Evolutionary conservation across 2,113 vertebrate genomes (phyloP).

Genomic region (Microtus montanus): DNA sequence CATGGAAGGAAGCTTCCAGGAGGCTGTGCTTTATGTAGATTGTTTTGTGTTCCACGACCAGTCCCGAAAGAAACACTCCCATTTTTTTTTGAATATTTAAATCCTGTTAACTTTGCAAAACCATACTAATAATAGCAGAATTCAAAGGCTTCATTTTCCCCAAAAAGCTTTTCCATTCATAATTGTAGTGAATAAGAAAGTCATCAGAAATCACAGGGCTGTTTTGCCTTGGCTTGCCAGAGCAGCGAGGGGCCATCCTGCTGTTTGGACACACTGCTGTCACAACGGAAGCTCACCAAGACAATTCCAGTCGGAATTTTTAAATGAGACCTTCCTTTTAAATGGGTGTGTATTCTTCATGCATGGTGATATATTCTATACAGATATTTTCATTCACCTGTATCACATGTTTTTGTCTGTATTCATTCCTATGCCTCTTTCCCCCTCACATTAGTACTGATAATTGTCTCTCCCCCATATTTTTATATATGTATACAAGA

Average conservation of each 20-base stretch:
- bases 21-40: background rate
- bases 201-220: background rate
- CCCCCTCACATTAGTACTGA: too few species aligned
- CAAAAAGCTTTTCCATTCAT: background rate
- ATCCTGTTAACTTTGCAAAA: background rate
- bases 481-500: background rate
- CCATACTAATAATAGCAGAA: background rate
- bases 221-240: background rate
- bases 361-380: background rate
- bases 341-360: background rate
- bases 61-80: background rate
- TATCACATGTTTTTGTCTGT: background rate
- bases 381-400: background rate
- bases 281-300: background rate
- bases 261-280: background rate
- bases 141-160: background rate
- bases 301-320: background rate
- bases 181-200: background rate
- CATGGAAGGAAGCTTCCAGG: background rate
- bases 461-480: rapidly evolving
- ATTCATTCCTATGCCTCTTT: background rate
- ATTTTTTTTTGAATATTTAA: background rate
- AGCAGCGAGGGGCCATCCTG: rapidly evolving
- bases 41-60: background rate
- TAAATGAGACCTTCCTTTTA: constrained; percentile 4